These are phyloP conservation scores for Ctenosaura bakeri DNA, from an alignment of 2,797 vertebrate species.

Conservation along the genomic window DNA sequence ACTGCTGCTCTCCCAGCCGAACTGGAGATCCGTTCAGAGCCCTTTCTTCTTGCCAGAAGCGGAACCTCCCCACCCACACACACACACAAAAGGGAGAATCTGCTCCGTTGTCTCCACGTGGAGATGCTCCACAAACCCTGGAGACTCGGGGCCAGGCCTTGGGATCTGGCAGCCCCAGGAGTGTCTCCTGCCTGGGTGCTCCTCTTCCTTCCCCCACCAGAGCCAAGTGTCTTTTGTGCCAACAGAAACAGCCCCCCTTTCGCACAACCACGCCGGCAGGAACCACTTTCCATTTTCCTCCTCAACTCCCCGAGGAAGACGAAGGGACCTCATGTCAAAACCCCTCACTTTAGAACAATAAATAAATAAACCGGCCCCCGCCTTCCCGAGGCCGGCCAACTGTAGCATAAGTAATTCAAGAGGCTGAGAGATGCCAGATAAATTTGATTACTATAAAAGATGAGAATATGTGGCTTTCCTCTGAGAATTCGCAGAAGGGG, in stretches of 20 bases:
- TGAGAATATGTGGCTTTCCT: slow-evolving; percentile 88
- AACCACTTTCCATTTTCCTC: slow-evolving; percentile 72
- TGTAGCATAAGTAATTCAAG: slow-evolving; percentile 88
- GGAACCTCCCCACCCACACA: too few relatives aligned
- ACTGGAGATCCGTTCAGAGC: too few relatives aligned
- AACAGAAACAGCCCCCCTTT: slow-evolving; percentile 16
- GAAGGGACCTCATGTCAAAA: slow-evolving; percentile 86
- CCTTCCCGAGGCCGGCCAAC: slow-evolving; percentile 83
- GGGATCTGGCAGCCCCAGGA: too few relatives aligned
- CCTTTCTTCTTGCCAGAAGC: too few relatives aligned
- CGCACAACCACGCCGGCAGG: slow-evolving; percentile 54
- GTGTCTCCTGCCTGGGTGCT: too few relatives aligned
- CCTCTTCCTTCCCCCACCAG: neutral
- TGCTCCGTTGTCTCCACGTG: too few relatives aligned
- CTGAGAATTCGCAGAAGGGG: slow-evolving; percentile 88
- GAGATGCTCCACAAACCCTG: too few relatives aligned
- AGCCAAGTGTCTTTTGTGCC: slow-evolving; percentile 28
- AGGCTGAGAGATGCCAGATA: slow-evolving; percentile 88
- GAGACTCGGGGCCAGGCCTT: too few relatives aligned
- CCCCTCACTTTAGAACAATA: slow-evolving; percentile 87
- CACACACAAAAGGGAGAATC: too few relatives aligned
- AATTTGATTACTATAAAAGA: slow-evolving; percentile 96
- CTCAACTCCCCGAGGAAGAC: slow-evolving; percentile 73
- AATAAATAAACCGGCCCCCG: slow-evolving; percentile 85
- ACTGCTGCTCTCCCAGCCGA: too few relatives aligned